These are phyloP conservation scores for Carassius auratus DNA, from an alignment of 2,113 vertebrate species.

Conservation along the genomic window DNA sequence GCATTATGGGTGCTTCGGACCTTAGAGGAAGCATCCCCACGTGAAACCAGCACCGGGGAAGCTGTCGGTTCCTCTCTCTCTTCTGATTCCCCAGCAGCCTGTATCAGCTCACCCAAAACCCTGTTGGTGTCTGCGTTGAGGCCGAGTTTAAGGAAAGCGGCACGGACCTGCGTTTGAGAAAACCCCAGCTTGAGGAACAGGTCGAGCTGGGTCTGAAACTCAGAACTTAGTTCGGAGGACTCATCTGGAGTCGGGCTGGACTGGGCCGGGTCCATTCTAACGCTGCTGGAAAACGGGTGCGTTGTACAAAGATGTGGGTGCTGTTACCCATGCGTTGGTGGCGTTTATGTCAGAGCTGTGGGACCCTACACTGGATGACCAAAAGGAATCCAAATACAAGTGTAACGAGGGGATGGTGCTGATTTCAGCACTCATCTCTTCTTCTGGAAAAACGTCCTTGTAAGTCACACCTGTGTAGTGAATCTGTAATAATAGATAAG, in stretches of 20 bases:
- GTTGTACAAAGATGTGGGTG: neutral
- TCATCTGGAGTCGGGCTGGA: conserved; percentile 24
- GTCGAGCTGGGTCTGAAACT: conserved; percentile 82
- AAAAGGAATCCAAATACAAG: conserved; percentile 43
- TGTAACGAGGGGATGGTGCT: conserved; percentile 51
- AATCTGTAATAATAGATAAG: neutral
- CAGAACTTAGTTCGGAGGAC: conserved; percentile 22
- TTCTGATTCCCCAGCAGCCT: conserved; percentile 64
- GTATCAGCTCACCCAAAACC: conserved; percentile 87
- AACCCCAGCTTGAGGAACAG: conserved; percentile 94
- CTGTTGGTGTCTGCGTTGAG: conserved; percentile 82
- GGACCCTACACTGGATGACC: conserved; percentile 47
- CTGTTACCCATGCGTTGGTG: conserved; percentile 57
- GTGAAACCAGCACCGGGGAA: conserved; percentile 70
- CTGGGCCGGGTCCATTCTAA: conserved; percentile 56
- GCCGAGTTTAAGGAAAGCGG: conserved; percentile 83
- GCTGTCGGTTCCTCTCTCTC: conserved; percentile 59
- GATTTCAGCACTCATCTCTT: conserved; percentile 67
- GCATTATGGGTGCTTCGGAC: conserved; percentile 29
- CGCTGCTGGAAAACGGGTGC: neutral
- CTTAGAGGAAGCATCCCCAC: conserved; percentile 63
- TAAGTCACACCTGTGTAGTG: conserved; percentile 37
- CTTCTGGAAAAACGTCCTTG: conserved; percentile 38
- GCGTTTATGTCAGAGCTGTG: neutral
- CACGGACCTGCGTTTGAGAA: conserved; percentile 79